Base-by-base conservation (phyloP, 37 sponge, comb jelly and placozoan genomes). In the Agelas oroides region DNA sequence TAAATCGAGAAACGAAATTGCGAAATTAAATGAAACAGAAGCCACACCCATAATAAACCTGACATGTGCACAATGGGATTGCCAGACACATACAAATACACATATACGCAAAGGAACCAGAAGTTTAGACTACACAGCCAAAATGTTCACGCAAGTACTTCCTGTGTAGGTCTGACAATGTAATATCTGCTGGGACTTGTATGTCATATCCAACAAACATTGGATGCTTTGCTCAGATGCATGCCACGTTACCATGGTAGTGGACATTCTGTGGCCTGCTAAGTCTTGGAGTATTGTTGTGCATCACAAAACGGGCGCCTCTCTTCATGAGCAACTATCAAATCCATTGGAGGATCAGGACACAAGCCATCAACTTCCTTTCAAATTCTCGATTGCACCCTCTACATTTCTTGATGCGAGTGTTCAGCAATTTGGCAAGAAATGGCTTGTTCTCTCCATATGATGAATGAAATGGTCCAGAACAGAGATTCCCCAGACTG, bases 331-430 rank as follows among this genome's bases (percentile, higher is more conserved):
- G 25, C 3, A 5, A 73, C 37, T 5, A 73, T 20, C 3, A 73
- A 1, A 28, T 73, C 39, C 54, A 53, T 23, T 1, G 73, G 73
- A 46, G 73, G 73, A 28, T 73, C 73, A 30, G 53, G 30, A 14
- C 14, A 54, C 5, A 54, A 73, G 2, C 73, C 73, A 73, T 73
- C 73, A 41, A 73, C 73, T 73, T 73, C 16, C 73, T 21, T 23
- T 53, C 6, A 5, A 73, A 73, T 14, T 53, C 53, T 46, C 28
- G 5, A 23, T 73, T 73, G 53, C 53, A 73, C 5, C 73, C 73
- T 53, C 73, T 73, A 25, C 73, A 73, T 53, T 73, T 73, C 73
- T 73, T 73, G 53, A 73, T 73, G 3, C 73, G 53, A 18, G 37
- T 73, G 53, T 73, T 73, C 24, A 73, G 17, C 37, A 73, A 11